These are phyloP conservation scores for Proteles cristata DNA, from an alignment of 2,113 vertebrate species.

Conservation along the genomic window DNA sequence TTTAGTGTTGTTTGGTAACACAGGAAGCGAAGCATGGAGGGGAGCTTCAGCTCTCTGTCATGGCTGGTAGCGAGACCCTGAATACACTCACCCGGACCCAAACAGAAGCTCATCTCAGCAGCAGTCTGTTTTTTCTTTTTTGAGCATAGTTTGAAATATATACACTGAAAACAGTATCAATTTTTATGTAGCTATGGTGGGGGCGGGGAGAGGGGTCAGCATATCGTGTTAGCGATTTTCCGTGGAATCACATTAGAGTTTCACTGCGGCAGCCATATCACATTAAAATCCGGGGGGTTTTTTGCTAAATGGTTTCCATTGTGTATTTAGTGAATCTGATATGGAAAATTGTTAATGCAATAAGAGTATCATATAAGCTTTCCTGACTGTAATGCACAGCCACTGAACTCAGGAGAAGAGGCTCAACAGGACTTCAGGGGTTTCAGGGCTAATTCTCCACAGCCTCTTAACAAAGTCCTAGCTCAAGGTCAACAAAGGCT, in stretches of 20 bases:
- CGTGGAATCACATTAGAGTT: constrained; percentile 70
- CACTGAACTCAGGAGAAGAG: constrained; percentile 23
- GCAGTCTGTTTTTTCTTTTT: not conserved
- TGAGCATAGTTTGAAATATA: not conserved
- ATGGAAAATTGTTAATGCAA: constrained; percentile 82
- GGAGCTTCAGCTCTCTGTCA: not conserved
- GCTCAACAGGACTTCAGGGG: not conserved
- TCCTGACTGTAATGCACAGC: constrained; percentile 69
- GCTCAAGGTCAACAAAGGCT: not conserved
- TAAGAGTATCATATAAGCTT: constrained; percentile 78
- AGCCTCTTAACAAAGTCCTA: not conserved
- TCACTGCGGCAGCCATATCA: constrained; percentile 70
- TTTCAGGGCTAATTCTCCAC: not conserved
- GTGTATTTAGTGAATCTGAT: constrained; percentile 75
- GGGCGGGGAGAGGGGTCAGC: not conserved
- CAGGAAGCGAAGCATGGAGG: not conserved
- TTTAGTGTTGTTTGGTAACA: not conserved
- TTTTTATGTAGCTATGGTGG: constrained; percentile 19
- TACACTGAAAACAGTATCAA: not conserved
- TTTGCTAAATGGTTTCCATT: constrained; percentile 81
- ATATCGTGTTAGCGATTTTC: constrained; percentile 68
- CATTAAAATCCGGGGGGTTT: constrained; percentile 68
- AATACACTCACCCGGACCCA: not conserved
- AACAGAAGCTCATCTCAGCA: not conserved
- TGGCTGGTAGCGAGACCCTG: not conserved